A percentile compares a stretch with the other conserved stretches of the same genome.
phyloP scores from a whole-genome alignment of 2,797 vertebrate species.

The Phataginus tricuspis region DNA sequence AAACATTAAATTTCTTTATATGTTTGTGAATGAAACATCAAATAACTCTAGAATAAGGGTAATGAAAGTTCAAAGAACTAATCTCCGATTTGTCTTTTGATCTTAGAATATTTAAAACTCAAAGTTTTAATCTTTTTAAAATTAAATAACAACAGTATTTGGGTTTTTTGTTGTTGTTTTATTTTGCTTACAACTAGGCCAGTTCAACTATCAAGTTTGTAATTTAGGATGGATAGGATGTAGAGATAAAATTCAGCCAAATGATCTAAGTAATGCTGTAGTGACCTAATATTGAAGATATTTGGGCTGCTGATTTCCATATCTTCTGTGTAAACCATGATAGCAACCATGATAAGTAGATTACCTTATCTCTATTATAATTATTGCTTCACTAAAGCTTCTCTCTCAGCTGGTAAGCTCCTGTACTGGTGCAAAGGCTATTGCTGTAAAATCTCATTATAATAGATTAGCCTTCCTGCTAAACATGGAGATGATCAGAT shows the following conservation, averaged over 20 bases:
- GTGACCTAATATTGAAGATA: constrained; percentile 1
- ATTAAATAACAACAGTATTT: neutral
- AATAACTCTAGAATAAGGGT: neutral
- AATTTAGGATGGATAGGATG: neutral
- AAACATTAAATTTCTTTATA: neutral
- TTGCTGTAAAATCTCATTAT: constrained; percentile 62
- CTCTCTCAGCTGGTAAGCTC: neutral
- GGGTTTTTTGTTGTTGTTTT: neutral
- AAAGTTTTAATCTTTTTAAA: constrained; percentile 15
- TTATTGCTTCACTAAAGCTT: constrained; percentile 62
- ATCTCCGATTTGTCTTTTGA: neutral
- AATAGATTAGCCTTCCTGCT: constrained; percentile 64
- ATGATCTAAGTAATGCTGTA: neutral
- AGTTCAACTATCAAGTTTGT: neutral
- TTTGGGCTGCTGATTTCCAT: constrained; percentile 52
- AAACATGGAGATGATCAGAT: constrained; percentile 51
- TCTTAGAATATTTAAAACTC: neutral
- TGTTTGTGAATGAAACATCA: constrained; percentile 2
- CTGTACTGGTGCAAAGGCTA: constrained; percentile 37
- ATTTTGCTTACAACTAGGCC: neutral
- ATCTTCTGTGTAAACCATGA: neutral
- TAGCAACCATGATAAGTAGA: neutral
- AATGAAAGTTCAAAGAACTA: neutral
- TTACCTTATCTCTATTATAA: constrained; percentile 38
- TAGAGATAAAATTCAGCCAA: neutral